Evolutionary conservation across 2,797 vertebrate species (phyloP), one percentile per base, ranked within the genome.

Genomic region (Melopsittacus undulatus): DNA sequence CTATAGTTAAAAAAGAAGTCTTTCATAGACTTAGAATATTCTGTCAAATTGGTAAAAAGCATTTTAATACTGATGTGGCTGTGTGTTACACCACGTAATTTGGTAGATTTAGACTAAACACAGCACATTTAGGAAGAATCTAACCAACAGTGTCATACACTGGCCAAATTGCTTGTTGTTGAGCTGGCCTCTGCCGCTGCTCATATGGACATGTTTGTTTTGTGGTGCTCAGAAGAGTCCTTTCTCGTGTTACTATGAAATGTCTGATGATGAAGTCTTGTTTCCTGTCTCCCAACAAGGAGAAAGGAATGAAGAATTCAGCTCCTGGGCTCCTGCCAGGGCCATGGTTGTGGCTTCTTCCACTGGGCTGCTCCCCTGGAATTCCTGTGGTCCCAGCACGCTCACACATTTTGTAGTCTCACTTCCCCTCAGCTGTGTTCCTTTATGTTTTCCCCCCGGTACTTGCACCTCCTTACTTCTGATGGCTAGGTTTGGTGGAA

Each of bases 321-420:
- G 8, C n/a, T 76, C 16, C 42, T 87, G 81, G 49, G 27, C 43
- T 92, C 18, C 64, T 86, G 81, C 49, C 56, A 48, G 70, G 76
- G 59, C 38, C 48, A 14, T 1, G 2, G 38, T 54, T 4, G 1
- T 73, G 70, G 42, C 57, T 76, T 80, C 49, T n/a, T 72, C 67
- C 59, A 68, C 67, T 40, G 20, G 30, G 29, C 48, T 77, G 32
- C 43, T 80, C 8, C 30, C 51, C 18, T 79, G 84, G 56, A 87
- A 87, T 88, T 91, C n/a, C 62, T 82, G 61, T 2, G 5, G 59
- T 81, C 0, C 0, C 67, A 61, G 51, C 2, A 5, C 54, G 82
- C 62, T 62, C 1, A 0, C 22, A 56, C 3, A 3, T 20, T 74
- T 57, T 80, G 76, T n/a, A 11, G 11, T 49, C 52, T 68, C 0